Evolutionary conservation across 2,113 vertebrate species (phyloP).

Genomic region (Numenius arquata): DNA sequence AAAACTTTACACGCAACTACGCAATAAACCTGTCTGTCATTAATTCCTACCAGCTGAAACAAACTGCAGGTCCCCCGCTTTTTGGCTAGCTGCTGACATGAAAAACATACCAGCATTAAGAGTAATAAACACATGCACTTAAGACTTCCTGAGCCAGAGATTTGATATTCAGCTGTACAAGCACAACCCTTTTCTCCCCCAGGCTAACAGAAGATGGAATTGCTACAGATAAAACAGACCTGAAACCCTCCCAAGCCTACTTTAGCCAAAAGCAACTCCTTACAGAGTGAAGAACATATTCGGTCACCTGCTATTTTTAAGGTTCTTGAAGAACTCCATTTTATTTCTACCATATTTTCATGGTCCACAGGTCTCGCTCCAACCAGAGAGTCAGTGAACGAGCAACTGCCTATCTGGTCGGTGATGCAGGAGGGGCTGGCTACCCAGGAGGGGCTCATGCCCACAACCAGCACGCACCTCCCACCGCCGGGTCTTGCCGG

Average conservation of each 20-base stretch:
- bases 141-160: neutral
- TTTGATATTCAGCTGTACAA: neutral
- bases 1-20: neutral
- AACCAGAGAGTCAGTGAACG: rapidly evolving
- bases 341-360: neutral
- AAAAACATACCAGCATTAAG: neutral
- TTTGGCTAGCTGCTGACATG: neutral
- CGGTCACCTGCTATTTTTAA: neutral
- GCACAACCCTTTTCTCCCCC: neutral
- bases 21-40: neutral
- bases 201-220: neutral
- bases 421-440: neutral
- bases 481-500: rapidly evolving
- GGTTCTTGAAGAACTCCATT: neutral
- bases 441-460: neutral
- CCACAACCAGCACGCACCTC: neutral
- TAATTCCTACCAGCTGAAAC: neutral
- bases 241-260: neutral
- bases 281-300: neutral
- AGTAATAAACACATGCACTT: neutral
- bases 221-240: neutral
- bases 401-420: rapidly evolving
- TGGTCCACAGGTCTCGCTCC: no score
- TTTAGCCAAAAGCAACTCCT: neutral
- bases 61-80: neutral